Conservation (phyloP, 1,140 invertebrate species). For the Parapsyche elsis region DNA sequence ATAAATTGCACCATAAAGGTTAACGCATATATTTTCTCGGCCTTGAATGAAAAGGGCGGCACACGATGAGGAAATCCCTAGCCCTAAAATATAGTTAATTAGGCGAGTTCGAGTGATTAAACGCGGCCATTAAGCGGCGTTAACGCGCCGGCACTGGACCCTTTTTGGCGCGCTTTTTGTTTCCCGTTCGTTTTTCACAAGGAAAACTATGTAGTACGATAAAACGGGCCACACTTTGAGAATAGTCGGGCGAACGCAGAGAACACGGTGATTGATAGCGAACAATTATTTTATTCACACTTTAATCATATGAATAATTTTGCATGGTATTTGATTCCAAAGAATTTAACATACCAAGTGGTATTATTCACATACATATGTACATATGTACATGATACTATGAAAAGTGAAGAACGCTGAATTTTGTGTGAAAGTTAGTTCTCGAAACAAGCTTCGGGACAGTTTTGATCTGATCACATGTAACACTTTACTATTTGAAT, state of each 20-base stretch:
- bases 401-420: too few species aligned
- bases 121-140: slow-evolving; percentile 28
- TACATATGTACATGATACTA: too few species aligned
- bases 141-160: slow-evolving; percentile 28
- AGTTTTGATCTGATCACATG: too few species aligned
- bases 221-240: slow-evolving; percentile 1
- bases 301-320: too few species aligned
- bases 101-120: slow-evolving; percentile 27
- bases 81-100: slow-evolving; percentile 24
- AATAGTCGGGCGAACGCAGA: not conserved
- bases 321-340: too few species aligned
- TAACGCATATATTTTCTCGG: too few species aligned
- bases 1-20: too few species aligned
- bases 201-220: not conserved
- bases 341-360: too few species aligned
- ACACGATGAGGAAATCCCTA: not conserved
- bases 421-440: too few species aligned
- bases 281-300: not conserved
- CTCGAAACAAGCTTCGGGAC: too few species aligned
- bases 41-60: not conserved
- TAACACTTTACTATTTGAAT: too few species aligned
- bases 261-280: not conserved
- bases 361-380: too few species aligned
- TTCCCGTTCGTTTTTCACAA: not conserved
- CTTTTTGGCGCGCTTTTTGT: slow-evolving; percentile 18